Base-by-base conservation (phyloP, 2,113 vertebrate species). In the Labeo rohita region DNA sequence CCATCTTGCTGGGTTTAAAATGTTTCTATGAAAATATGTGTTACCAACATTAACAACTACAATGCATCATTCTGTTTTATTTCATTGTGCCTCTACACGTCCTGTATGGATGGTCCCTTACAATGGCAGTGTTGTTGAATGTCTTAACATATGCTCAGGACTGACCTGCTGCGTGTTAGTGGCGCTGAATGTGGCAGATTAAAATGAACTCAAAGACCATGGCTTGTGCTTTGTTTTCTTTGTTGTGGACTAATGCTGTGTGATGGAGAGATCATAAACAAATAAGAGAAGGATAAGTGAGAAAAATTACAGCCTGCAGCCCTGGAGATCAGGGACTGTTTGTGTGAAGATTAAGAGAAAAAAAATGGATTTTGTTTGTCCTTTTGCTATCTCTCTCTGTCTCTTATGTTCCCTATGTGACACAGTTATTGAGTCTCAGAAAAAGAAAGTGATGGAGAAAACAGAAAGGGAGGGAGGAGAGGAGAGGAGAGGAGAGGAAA, bases 281-380 rank as follows among this genome's bases (percentile, higher is more conserved):
- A 59, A 70, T 28, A 85, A 80, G 18, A 56, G 61, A 79, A 52
- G 61, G 21, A 49, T 28, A 23, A 68, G n/a, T 66, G 47, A 78
- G 72, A 12, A 72, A 85, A 28, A 77, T 43, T 36, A 52, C 13
- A 61, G 61, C 56, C 56, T 9, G 49, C 63, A 80, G 49, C 75
- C 75, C 75, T 56, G 43, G 79, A 75, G 66, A 74, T 54, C 70
- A 79, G 63, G 76, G 82, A 87, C 75, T 90, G 63, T 89, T 83
- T 88, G 81, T 74, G 63, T 74, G 84, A 89, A 91, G 88, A 89
- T 90, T 83, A 89, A 91, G 90, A 74, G 81, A 45, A 34, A 75
- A 70, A 74, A 88, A 86, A 87, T 85, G 50, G 68, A 89, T 88
- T 77, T 70, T 21, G 23, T 68, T 36, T 68, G 45, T 66, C 47